Percentiles rank a stretch among this genome's conserved stretches.
Evolutionary conservation across 2,888 invertebrate genomes (phyloP).

Genomic region (Cerceris ruficornis): DNA sequence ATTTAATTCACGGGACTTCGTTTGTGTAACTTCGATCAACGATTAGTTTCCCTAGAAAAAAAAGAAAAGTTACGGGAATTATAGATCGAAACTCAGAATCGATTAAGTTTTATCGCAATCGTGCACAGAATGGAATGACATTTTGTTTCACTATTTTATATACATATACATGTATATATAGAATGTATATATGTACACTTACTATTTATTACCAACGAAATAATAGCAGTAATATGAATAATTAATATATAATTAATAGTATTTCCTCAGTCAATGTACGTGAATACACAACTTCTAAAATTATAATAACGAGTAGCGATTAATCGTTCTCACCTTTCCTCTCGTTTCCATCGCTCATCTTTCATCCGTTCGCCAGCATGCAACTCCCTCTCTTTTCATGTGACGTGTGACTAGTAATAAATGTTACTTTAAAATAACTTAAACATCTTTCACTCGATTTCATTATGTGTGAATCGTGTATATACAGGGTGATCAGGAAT

Average conservation of each 20-base stretch:
- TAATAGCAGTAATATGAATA: conserved; percentile 62
- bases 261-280: conserved; percentile 71
- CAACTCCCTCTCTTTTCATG: conserved; percentile 65
- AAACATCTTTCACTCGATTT: conserved; percentile 68
- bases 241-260: conserved; percentile 59
- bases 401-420: conserved; percentile 78
- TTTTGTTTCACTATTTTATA: conserved; percentile 18
- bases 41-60: conserved; percentile 17
- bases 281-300: conserved; percentile 67
- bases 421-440: conserved; percentile 76
- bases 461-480: conserved; percentile 55
- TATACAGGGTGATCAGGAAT: conserved; percentile 19
- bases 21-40: conserved; percentile 7
- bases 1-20: background rate
- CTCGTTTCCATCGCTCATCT: background rate
- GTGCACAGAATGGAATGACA: conserved; percentile 57
- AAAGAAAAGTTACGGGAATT: conserved; percentile 32
- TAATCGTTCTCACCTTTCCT: conserved; percentile 22
- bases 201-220: conserved; percentile 73
- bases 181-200: conserved; percentile 52
- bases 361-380: conserved; percentile 40
- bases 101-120: conserved; percentile 17
- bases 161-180: conserved; percentile 20
- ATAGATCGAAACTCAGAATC: conserved; percentile 23
- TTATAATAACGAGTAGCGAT: conserved; percentile 57